Percentiles rank a stretch among this genome's conserved stretches.
Evolutionary conservation across 64 coral and sea anemone genomes (phyloP).

Genomic region (Montipora foliosa): DNA sequence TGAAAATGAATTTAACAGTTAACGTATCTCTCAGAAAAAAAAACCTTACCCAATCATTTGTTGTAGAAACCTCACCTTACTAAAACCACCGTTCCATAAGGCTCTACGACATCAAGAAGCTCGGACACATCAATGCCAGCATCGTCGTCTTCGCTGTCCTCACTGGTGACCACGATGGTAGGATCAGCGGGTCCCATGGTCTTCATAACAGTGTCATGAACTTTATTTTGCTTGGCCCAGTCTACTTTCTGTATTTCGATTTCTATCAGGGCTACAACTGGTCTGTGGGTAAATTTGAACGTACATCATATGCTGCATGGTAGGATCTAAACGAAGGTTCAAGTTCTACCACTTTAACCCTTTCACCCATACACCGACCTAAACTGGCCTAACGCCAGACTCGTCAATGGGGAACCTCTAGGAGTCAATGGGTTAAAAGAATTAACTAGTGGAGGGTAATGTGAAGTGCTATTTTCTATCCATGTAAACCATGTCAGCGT

Average conservation of each 20-base stretch:
- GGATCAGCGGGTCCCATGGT: constrained; percentile 97
- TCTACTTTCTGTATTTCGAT: constrained; percentile 96
- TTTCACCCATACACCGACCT: no score
- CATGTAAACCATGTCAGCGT: no score
- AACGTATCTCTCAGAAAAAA: no score
- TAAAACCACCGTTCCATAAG: constrained; percentile 84
- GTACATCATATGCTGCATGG: neutral
- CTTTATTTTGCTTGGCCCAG: constrained; percentile 70
- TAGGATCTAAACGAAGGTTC: no score
- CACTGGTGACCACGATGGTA: constrained; percentile 87
- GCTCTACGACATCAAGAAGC: constrained; percentile 80
- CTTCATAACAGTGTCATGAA: constrained; percentile 93
- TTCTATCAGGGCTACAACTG: constrained; percentile 93
- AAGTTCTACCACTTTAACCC: no score
- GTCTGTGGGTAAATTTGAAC: constrained; percentile 39
- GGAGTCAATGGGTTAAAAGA: no score
- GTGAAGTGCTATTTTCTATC: no score
- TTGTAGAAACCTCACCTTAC: constrained; percentile 64
- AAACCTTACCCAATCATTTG: neutral
- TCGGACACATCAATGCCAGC: constrained; percentile 85
- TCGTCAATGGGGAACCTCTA: no score
- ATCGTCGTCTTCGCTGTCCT: constrained; percentile 48
- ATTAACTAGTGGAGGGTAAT: no score
- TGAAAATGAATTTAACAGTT: no score
- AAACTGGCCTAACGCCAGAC: no score